Evolutionary conservation across 2,888 invertebrate genomes (phyloP).

Genomic region (Digitonthophagus gazella): DNA sequence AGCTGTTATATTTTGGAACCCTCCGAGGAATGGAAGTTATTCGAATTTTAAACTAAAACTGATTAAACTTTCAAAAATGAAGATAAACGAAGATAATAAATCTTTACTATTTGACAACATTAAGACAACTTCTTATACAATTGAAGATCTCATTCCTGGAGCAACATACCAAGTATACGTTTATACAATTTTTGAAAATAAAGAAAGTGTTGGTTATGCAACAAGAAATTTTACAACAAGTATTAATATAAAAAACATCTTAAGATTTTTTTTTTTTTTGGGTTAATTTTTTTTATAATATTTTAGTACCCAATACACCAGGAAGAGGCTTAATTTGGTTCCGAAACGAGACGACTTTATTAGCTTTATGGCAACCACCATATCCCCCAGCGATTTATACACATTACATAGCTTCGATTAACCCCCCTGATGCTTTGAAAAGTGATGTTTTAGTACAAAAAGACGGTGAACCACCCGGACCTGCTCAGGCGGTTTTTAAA

Average conservation of each 20-base stretch:
- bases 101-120: slow-evolving; percentile 66
- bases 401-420: slow-evolving; percentile 89
- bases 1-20: slow-evolving; percentile 82
- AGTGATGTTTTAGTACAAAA: slow-evolving; percentile 89
- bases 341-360: slow-evolving; percentile 88
- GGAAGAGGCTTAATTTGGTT: slow-evolving; percentile 97
- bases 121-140: slow-evolving; percentile 68
- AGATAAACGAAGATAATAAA: slow-evolving; percentile 43
- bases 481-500: slow-evolving; percentile 93
- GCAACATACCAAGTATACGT: slow-evolving; percentile 91
- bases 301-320: slow-evolving; percentile 87
- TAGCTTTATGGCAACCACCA: slow-evolving; percentile 94
- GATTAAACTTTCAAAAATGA: slow-evolving; percentile 56
- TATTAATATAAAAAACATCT: slow-evolving; percentile 54
- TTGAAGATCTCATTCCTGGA: slow-evolving; percentile 83
- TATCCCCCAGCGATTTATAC: slow-evolving; percentile 92
- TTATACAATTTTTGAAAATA: slow-evolving; percentile 84
- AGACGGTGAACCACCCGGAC: slow-evolving; percentile 92
- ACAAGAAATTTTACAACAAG: slow-evolving; percentile 91
- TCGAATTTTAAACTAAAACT: slow-evolving; percentile 81
- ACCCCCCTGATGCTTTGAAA: slow-evolving; percentile 86
- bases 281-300: slow-evolving; percentile 25
- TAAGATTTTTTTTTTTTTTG: background rate
- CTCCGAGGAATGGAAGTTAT: slow-evolving; percentile 82
- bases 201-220: slow-evolving; percentile 87